A percentile compares a stretch with the other conserved stretches of the same genome.
These are phyloP conservation scores for Stegana nigrithorax DNA, from an alignment of 2,888 invertebrate genomes.

Conservation along the genomic window DNA sequence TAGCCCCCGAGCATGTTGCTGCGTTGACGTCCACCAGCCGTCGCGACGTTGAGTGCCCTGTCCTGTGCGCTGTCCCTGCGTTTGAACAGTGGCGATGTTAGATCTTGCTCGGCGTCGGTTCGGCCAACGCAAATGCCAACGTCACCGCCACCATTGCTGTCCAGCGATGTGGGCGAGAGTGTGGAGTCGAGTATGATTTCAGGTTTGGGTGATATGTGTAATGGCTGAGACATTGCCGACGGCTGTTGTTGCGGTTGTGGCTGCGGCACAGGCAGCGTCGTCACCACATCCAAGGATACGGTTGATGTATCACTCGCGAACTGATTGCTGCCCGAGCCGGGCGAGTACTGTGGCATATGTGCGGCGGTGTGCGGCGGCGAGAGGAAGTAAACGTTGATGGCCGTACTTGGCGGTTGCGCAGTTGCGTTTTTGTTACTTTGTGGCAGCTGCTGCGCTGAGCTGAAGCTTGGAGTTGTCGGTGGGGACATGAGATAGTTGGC, in stretches of 20 bases:
- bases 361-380: conserved; percentile 63
- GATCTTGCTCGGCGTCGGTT: conserved; percentile 57
- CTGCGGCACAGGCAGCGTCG: conserved; percentile 54
- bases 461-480: conserved; percentile 64
- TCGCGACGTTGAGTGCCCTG: conserved; percentile 37
- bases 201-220: conserved; percentile 65
- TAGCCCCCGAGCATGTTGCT: conserved; percentile 59
- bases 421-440: conserved; percentile 29
- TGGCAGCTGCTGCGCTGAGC: conserved; percentile 48
- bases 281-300: conserved; percentile 66
- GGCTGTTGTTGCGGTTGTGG: conserved; percentile 26
- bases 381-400: conserved; percentile 67
- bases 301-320: conserved; percentile 66
- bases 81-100: conserved; percentile 61
- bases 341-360: conserved; percentile 41
- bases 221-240: conserved; percentile 29
- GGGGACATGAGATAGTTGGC: conserved; percentile 65
- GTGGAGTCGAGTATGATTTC: conserved; percentile 69
- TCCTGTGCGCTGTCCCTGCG: conserved; percentile 59
- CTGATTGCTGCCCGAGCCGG: conserved; percentile 40
- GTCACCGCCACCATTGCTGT: conserved; percentile 39
- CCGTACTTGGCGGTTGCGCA: conserved; percentile 41
- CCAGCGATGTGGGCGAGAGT: conserved; percentile 61
- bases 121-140: conserved; percentile 29
- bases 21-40: conserved; percentile 42